These are phyloP conservation scores for Hippocampus barbouri DNA, from an alignment of 2,113 vertebrate genomes.

Conservation along the genomic window DNA sequence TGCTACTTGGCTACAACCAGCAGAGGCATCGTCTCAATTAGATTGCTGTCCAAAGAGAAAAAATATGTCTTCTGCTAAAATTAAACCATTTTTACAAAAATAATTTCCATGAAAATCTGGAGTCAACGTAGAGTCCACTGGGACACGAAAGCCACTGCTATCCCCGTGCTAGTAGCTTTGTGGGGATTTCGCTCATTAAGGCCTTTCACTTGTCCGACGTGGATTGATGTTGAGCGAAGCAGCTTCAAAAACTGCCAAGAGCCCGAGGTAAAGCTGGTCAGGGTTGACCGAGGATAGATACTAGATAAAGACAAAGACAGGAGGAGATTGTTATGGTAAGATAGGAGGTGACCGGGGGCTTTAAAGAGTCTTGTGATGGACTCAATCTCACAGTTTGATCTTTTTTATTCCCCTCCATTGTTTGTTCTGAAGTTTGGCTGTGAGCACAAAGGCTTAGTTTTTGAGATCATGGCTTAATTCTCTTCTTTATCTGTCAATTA, in stretches of 20 bases:
- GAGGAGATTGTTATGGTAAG: constrained; percentile 24
- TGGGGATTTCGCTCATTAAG: constrained; percentile 60
- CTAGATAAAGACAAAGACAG: constrained; percentile 10
- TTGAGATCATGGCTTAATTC: constrained; percentile 24
- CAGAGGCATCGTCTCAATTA: no score
- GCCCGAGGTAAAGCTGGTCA: constrained; percentile 43
- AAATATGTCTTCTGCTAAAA: no score
- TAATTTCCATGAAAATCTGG: constrained; percentile 11
- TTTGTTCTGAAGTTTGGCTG: constrained; percentile 25
- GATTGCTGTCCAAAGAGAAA: no score
- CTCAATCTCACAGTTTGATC: constrained; percentile 28
- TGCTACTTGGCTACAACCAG: no score
- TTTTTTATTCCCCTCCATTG: neutral
- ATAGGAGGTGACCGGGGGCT: constrained; percentile 38
- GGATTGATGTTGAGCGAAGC: constrained; percentile 59
- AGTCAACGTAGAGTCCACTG: constrained; percentile 14
- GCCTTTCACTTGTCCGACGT: constrained; percentile 54
- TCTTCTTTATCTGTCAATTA: constrained; percentile 16
- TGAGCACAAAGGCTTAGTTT: constrained; percentile 25
- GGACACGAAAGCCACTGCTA: constrained; percentile 61
- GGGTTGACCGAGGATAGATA: constrained; percentile 46
- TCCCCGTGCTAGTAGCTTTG: constrained; percentile 61
- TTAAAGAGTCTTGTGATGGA: constrained; percentile 47
- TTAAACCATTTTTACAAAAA: neutral
- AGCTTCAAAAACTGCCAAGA: constrained; percentile 49